Evolutionary conservation across 92 coral and sea anemone genomes (phyloP), one percentile per base, ranked within the genome.

Genomic region (Pocillopora grandis): DNA sequence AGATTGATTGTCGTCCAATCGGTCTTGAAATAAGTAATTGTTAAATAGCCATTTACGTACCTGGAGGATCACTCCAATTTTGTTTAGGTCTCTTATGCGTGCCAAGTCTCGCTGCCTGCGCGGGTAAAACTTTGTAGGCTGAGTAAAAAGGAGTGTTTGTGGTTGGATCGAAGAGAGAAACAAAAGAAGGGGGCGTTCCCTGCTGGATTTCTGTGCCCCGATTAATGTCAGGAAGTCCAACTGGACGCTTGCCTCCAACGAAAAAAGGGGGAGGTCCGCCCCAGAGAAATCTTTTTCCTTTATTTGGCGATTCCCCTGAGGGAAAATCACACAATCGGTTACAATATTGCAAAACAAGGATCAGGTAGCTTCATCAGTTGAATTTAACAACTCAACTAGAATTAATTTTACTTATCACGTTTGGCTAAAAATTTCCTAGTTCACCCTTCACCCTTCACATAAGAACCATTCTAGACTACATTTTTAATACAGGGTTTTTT

Each of bases 41-140:
- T 35, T 21, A 5, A 69, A 9, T 21, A 1, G 74, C 10, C 60
- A 35, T 42, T 59, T 59, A 77, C 72, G 48, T 55, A 80, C 84
- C 84, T 66, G 33, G 61, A 9, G 76, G 75, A 55, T 78, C 20
- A 21, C 84, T 68, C 84, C 84, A 80, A 1, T 57, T 55, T 36
- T 1, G 8, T 7, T 33, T 13, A 15, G 2, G 0, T 36, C 57
- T 27, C 19, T 1, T 1, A 56, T 0, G 31, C 66, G 37, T 78
- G 58, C 60, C 82, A 76, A 84, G 66, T 1, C 6, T 16, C 36
- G 76, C 66, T 0, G 88, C 82, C 83, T 84, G 88, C 16, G 33
- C 31, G 23, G 88, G 83, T 42, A 82, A 66, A 2, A 84, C 70
- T 27, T 75, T 66, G 64, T 84, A 84, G 4, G 88, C 88, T 59